Base-by-base conservation (phyloP, 1,140 invertebrate genomes). In the Popillia japonica region DNA sequence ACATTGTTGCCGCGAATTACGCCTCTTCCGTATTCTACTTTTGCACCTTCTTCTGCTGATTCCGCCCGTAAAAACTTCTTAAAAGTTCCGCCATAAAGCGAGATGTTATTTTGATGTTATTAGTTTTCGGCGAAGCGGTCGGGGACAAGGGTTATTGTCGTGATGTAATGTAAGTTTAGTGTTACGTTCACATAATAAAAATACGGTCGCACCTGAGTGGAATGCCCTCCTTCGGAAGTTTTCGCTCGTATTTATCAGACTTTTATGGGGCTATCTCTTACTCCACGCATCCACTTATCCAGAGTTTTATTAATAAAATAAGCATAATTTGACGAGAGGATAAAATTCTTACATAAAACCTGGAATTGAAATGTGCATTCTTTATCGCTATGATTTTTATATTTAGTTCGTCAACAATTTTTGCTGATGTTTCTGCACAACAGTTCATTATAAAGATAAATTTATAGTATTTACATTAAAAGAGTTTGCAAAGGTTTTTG, bases 101-200 rank as follows among this genome's bases (percentile, higher is more conserved):
- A 68, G 61, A 68, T 22, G 61, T 68, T 68, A 68, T 68, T 68
- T 34, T 68, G 61, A 68, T 68, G 61, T 68, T 68, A 68, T 68
- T 68, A 68, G 61, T 68, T 68, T 68, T 68, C 61, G 61, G 61
- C 20, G 61, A 34, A 20, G 61, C 61, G 61, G 61, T 68, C 61
- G 61, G 61, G 61, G 61, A 34, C 61, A 17, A 55, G 22, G 61
- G 61, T 68, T 68, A 68, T 68, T 68, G 61, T 68, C 61, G 61
- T 68, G 61, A 68, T 68, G 61, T 68, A 68, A 68, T 68, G 61
- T 68, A 68, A 68, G 61, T 68, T 68, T 68, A 68, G 61, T 68
- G 61, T 68, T 68, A 68, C 61, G 61, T 68, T 68, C 23, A 22
- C 27, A 34, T 68, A 68, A 68, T 68, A 68, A 68, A 68, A 68